Conservation (phyloP, 2,797 vertebrate species). For the Malacoctenus gilli region DNA sequence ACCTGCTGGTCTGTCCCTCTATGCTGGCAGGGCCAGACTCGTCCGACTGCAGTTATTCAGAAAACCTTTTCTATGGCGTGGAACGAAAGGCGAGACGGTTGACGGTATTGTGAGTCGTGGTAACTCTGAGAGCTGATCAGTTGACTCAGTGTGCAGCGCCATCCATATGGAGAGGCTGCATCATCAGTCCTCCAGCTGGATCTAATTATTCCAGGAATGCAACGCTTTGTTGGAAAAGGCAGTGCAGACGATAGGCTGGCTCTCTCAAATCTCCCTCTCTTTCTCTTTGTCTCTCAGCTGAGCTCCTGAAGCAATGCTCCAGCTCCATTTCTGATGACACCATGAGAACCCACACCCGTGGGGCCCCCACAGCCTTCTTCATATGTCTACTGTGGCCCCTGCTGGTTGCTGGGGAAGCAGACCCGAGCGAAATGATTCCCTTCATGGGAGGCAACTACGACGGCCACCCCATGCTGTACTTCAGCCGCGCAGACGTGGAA, state of each 20-base stretch:
- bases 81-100: too few species aligned
- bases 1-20: slow-evolving; percentile 22
- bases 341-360: slow-evolving; percentile 96
- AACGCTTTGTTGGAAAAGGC: slow-evolving; percentile 58
- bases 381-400: slow-evolving; percentile 86
- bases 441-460: slow-evolving; percentile 94
- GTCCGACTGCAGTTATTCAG: too few species aligned
- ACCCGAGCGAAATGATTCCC: slow-evolving; percentile 83
- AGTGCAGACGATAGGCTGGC: slow-evolving; percentile 53
- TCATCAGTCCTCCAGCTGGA: slow-evolving; percentile 76
- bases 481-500: slow-evolving; percentile 84
- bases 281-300: slow-evolving; percentile 67
- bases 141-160: slow-evolving; percentile 28
- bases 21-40: too few species aligned
- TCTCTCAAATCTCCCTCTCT: slow-evolving; percentile 54
- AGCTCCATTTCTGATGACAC: slow-evolving; percentile 88
- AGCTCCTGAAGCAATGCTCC: slow-evolving; percentile 86
- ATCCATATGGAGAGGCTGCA: slow-evolving; percentile 57
- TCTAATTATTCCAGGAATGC: slow-evolving; percentile 80
- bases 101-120: not conserved
- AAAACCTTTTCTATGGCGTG: too few species aligned
- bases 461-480: slow-evolving; percentile 96
- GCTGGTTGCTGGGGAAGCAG: slow-evolving; percentile 63
- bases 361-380: slow-evolving; percentile 96
- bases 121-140: slow-evolving; percentile 2